These are phyloP conservation scores for Megaleporinus macrocephalus DNA, from an alignment of 2,113 vertebrate genomes.

Conservation along the genomic window DNA sequence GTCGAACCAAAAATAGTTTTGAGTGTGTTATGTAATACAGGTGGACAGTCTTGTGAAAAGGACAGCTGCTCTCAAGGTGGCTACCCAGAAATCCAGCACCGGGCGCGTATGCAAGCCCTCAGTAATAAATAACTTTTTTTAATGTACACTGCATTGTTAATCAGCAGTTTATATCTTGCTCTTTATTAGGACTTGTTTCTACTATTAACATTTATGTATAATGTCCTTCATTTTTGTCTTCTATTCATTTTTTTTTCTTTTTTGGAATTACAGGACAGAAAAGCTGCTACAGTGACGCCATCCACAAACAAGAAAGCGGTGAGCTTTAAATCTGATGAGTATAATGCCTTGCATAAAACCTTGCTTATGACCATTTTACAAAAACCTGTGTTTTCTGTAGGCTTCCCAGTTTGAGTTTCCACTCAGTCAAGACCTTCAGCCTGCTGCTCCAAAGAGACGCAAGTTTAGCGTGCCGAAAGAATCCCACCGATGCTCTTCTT, in stretches of 20 bases:
- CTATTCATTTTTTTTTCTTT: neutral
- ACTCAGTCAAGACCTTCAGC: constrained; percentile 80
- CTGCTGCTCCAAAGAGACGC: constrained; percentile 77
- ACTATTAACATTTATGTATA: neutral
- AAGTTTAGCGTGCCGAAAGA: constrained; percentile 90
- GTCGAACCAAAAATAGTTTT: too few species aligned
- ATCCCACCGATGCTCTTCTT: constrained; percentile 60
- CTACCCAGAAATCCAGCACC: constrained; percentile 84
- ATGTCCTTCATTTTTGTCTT: neutral
- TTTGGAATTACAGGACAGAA: constrained; percentile 52
- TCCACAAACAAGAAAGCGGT: constrained; percentile 58
- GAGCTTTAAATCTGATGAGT: constrained; percentile 18
- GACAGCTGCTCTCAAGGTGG: constrained; percentile 76
- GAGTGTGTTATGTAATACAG: constrained; percentile 59
- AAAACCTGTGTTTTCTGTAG: constrained; percentile 61
- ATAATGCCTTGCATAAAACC: neutral
- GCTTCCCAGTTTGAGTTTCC: constrained; percentile 74
- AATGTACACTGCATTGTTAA: neutral
- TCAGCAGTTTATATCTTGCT: neutral
- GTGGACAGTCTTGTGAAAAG: constrained; percentile 75
- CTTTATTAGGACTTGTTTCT: neutral
- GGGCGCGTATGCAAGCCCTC: constrained; percentile 71
- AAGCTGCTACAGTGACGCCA: neutral
- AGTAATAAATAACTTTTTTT: constrained; percentile 44
- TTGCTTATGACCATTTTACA: neutral